Evolutionary conservation across 2,888 invertebrate species (phyloP).

Genomic region (Blomia tropicalis): DNA sequence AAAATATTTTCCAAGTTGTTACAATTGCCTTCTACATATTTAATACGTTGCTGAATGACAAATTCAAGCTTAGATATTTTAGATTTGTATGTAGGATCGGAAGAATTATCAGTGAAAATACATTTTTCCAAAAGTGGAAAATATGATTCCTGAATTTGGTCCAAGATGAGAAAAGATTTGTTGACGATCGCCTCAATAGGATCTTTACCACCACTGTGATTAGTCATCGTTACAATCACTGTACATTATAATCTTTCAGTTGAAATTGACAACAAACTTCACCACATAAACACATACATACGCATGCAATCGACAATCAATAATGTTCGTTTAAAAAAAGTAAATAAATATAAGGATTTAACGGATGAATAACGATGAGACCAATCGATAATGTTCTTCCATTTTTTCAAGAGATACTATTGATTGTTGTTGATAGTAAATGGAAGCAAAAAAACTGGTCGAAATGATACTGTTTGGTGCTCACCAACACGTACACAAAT

Average conservation of each 20-base stretch:
- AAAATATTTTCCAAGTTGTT: background rate
- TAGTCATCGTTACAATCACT: conserved; percentile 2
- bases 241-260: too few species aligned
- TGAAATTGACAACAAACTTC: too few species aligned
- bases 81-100: background rate
- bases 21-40: conserved; percentile 2
- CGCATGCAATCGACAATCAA: too few species aligned
- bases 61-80: conserved; percentile 7
- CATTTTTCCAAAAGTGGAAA: conserved; percentile 14
- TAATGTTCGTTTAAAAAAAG: too few species aligned
- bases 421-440: too few species aligned
- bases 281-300: background rate
- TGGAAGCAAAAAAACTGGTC: too few species aligned
- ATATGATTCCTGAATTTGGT: conserved; percentile 15
- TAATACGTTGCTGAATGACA: conserved; percentile 16
- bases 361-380: too few species aligned
- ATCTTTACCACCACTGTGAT: background rate
- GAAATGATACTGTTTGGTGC: too few species aligned
- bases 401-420: too few species aligned
- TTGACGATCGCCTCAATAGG: background rate
- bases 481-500: too few species aligned
- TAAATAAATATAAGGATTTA: too few species aligned
- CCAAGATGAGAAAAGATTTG: conserved; percentile 5
- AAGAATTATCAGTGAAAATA: background rate
- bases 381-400: too few species aligned